A percentile compares a stretch with the other conserved stretches of the same genome.
Evolutionary conservation across 2,797 vertebrate species (phyloP).

Genomic region (Anomalospiza imberbis): DNA sequence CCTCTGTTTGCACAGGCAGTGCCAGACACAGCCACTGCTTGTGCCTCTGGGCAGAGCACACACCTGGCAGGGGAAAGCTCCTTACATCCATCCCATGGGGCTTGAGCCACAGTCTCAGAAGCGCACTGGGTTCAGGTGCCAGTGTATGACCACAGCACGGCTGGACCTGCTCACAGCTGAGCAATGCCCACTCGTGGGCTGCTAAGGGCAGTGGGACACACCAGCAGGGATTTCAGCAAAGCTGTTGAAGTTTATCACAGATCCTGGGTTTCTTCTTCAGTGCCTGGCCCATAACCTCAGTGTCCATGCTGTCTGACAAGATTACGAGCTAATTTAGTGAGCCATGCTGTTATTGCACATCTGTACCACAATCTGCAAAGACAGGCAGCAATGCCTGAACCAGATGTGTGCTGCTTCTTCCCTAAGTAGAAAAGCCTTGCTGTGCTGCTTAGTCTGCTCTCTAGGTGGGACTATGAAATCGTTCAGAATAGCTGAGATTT

Average conservation of each 20-base stretch:
- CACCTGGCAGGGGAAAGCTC: background rate
- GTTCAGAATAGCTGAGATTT: background rate
- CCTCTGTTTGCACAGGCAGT: background rate
- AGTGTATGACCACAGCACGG: accelerated
- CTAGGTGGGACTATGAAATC: background rate
- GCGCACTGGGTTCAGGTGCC: background rate
- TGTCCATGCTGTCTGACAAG: background rate
- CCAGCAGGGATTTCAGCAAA: background rate
- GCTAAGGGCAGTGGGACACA: background rate
- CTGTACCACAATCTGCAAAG: background rate
- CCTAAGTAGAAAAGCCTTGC: background rate
- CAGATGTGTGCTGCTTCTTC: background rate
- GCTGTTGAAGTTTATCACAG: background rate
- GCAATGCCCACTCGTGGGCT: background rate
- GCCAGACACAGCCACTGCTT: background rate
- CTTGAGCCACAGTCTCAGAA: background rate
- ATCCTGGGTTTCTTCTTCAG: background rate
- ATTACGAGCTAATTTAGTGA: too few species aligned
- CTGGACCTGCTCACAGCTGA: background rate
- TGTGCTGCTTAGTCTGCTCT: background rate
- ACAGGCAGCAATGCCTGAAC: background rate
- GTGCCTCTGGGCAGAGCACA: background rate
- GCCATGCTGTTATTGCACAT: background rate
- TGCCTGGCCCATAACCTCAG: background rate
- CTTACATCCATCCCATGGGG: too few species aligned